Base-by-base conservation (phyloP, 2,113 vertebrate species). In the Tragelaphus imberbis region DNA sequence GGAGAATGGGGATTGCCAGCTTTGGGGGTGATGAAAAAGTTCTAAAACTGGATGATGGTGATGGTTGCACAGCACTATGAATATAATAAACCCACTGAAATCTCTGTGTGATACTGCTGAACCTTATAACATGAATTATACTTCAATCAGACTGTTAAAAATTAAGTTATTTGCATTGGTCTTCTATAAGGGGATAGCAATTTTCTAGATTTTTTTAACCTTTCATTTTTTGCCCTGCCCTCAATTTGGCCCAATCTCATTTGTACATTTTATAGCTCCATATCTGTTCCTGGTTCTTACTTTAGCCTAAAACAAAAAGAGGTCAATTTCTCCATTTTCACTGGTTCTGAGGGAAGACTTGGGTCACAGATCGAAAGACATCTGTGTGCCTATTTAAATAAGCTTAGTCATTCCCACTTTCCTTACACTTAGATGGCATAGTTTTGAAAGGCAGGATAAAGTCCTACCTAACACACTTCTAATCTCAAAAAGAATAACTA, bases 301-400 rank as follows among this genome's bases (percentile, higher is more conserved):
- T 44, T 36, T 44, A 79, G 58, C 27, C 28, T 90, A 53, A 95
- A 95, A 49, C 15, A 15, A 71, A 95, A 96, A 91, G 88, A 91
- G 88, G 33, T 96, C 61, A 95, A 12, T 87, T 91, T 96, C 84
- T 96, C 88, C 85, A 61, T 88, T 16, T 91, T 44, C 40, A 13
- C 65, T 63, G 56, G 84, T 56, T 63, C 5, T 36, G 13, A 49
- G 15, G 71, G 7, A 44, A 96, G 88, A 21, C 59, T 71, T n/a
- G 8, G 63, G 36, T 84, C 94, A 88, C 25, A 71, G 59, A 95
- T 71, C n/a, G 58, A 21, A 91, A 94, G 53, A 40, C 44, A 91
- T 87, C 53, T 85, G 7, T 94, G 77, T 71, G 84, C 80, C 30
- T 19, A 1, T 84, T 51, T 87, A 17, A 30, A 87, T 15, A 1